Base-by-base conservation (phyloP, 2,797 vertebrate species). In the Ptychadena robeensis region DNA sequence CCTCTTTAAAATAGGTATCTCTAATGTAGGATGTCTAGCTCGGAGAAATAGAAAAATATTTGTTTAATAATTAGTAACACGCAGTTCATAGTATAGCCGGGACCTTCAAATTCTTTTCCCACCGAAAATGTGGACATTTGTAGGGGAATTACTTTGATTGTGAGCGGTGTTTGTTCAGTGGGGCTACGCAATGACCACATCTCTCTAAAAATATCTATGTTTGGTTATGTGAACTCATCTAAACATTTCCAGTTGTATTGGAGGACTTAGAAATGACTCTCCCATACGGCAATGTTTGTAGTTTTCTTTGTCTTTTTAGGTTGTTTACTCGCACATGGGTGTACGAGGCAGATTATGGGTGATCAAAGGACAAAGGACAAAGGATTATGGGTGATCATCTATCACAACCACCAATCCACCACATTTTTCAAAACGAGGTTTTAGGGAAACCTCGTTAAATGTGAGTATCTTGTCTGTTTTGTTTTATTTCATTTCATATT, bases 61-160 rank as follows among this genome's bases (percentile, higher is more conserved):
- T 65, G 38, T 38, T 32, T 44, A 44, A 66, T 65, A 66, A 64
- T 66, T 65, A 30, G 34, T 32, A 30, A 31, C 63, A 77, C 44
- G 14, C 31, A 34, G 31, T 77, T 67, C 74, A 32, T 53, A 25
- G 38, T 40, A 25, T 48, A 48, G 44, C 28, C n/a, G 31, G 25
- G 40, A 68, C 48, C 44, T 22, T 12, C 3, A 6, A 27, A 53
- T 68, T 4, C 25, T 68, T 78, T 78, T 67, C 64, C 64, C 75
- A 78, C 64, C 68, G 15, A n/a, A 27, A 38, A n/a, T 28, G 1
- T n/a, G 40, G 40, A 34, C 34, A 67, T 61, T 25, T 61, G 12
- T 61, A 61, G 59, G n/a, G 59, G 59, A 53, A 27, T 61, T 11
- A 11, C 59, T 61, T 22, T 61, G 59, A 61, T 61, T 61, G 59